A percentile compares a stretch with the other conserved stretches of the same genome.
These are phyloP conservation scores for Laothoe populi DNA, from an alignment of 2,888 invertebrate species.

Conservation along the genomic window DNA sequence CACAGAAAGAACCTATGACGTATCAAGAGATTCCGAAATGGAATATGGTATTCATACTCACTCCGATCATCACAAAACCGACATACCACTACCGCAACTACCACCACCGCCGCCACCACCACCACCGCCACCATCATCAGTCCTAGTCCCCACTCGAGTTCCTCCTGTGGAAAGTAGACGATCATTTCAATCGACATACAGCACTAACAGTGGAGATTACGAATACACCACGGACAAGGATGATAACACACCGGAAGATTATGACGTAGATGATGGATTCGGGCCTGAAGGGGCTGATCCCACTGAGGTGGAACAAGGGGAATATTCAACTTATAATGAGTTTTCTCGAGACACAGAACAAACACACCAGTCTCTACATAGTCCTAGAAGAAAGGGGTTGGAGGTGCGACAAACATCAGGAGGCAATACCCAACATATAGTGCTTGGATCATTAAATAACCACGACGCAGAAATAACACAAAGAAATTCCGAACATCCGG, in stretches of 20 bases:
- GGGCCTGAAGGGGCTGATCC: conserved; percentile 69
- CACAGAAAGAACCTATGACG: conserved; percentile 47
- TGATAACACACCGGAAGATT: conserved; percentile 66
- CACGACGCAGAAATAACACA: conserved; percentile 87
- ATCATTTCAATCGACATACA: conserved; percentile 64
- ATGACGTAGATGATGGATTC: conserved; percentile 71
- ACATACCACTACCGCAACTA: conserved; percentile 40
- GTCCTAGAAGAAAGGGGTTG: conserved; percentile 60
- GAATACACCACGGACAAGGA: conserved; percentile 73
- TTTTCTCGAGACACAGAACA: conserved; percentile 67
- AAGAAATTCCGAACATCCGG: conserved; percentile 78
- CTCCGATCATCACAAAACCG: conserved; percentile 67
- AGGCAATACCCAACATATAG: conserved; percentile 86
- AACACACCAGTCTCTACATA: conserved; percentile 66
- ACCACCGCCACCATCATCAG: no score
- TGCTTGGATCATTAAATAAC: conserved; percentile 84
- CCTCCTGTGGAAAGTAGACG: conserved; percentile 62
- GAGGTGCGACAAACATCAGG: conserved; percentile 79
- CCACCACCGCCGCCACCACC: no score
- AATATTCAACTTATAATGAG: conserved; percentile 87
- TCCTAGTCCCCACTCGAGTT: conserved; percentile 43
- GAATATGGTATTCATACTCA: conserved; percentile 60
- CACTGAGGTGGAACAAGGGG: conserved; percentile 76
- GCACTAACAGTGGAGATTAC: conserved; percentile 58
- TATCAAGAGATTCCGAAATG: conserved; percentile 38